A percentile compares a stretch with the other conserved stretches of the same genome.
Evolutionary conservation across 2,888 invertebrate genomes (phyloP).

Genomic region (Galeruca laticollis): DNA sequence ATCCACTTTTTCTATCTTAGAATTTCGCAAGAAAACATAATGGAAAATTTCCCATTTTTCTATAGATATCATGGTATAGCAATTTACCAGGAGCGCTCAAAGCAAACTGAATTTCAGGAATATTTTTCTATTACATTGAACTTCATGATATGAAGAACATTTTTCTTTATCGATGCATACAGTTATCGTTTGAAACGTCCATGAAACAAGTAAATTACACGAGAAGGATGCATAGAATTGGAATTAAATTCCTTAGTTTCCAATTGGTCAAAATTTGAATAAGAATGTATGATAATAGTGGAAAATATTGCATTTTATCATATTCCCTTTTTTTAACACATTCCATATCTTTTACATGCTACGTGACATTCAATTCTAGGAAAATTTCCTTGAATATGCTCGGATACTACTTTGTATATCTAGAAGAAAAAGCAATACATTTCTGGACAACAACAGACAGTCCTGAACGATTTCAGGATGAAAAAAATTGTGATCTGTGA

Average conservation of each 20-base stretch:
- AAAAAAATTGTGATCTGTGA: too few relatives aligned
- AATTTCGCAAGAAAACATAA: neutral
- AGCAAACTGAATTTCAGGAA: neutral
- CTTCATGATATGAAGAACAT: neutral
- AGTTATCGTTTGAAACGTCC: neutral
- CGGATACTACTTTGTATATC: too few relatives aligned
- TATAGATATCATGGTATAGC: neutral
- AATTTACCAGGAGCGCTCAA: neutral
- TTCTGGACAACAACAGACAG: too few relatives aligned
- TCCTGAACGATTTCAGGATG: too few relatives aligned
- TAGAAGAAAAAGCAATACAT: too few relatives aligned
- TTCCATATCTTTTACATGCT: too few relatives aligned
- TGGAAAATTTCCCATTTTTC: neutral
- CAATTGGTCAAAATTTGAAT: neutral
- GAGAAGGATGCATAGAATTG: neutral
- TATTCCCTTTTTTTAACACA: too few relatives aligned
- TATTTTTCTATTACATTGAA: neutral
- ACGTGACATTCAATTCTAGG: too few relatives aligned
- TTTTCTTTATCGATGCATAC: slow-evolving; percentile 2
- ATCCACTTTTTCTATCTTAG: neutral
- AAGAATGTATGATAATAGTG: too few relatives aligned
- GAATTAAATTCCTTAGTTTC: neutral
- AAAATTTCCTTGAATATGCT: too few relatives aligned
- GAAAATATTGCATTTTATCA: too few relatives aligned
- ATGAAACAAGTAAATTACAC: neutral